Base-by-base conservation (phyloP, 2,113 vertebrate species). In the Mellivora capensis region DNA sequence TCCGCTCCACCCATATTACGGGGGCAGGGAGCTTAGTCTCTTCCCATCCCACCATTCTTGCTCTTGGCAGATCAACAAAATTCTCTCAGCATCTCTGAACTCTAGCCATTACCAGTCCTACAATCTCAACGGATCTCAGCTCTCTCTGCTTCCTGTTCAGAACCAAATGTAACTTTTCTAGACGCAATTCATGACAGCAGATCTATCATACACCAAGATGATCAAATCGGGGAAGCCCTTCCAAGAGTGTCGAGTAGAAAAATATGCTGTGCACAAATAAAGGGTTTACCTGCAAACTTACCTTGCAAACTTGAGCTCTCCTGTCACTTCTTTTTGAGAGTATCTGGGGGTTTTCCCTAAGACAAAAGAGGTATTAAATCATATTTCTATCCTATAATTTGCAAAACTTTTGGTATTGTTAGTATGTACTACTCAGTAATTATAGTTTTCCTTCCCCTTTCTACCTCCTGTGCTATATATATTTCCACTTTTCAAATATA, bases 31-130 rank as follows among this genome's bases (percentile, higher is more conserved):
- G 3, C 29, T 7, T 25, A 12, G 5, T 34, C 6, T 21, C 14
- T 61, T 23, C 39, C 52, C 20, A 67, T 61, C 42, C 52, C 29
- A 84, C 47, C n/a, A 64, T 96, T 92, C 91, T 87, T 97, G 84
- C 52, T 72, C 57, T 20, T 85, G 74, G 84, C 54, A 96, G 74
- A 81, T 86, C 93, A 87, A 90, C 90, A 39, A 57, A 27, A 37
- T 97, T 57, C 80, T 92, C 93, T 89, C 82, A 81, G 25, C 39
- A 76, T 88, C 96, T 97, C 49, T 69, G 89, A 57, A 90, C 74
- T 87, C 74, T 85, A 15, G 10, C 21, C 87, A 44, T 94, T 97
- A 91, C 67, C 83, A 29, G 85, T 90, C 13, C 59, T 94, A 69
- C 34, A 87, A 87, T 52, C 80, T 95, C 96, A 69, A 52, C n/a